Base-by-base conservation (phyloP, 2,113 vertebrate genomes). In the Phaethon lepturus region DNA sequence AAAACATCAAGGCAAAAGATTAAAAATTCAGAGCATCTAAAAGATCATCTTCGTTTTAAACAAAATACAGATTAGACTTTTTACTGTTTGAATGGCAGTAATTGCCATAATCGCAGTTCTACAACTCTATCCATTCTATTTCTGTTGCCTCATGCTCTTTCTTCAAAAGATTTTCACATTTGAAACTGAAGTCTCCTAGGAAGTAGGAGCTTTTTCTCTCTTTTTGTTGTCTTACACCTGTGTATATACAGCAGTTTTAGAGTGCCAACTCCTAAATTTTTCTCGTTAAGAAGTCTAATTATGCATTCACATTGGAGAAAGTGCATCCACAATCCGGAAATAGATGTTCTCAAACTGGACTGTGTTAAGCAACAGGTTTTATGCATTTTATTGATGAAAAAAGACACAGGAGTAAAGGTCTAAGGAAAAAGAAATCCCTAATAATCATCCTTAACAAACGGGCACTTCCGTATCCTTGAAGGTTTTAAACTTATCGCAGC, bases 41-140 rank as follows among this genome's bases (percentile, higher is more conserved):
- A 95, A 93, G 86, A 90, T 13, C 5, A 81, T 88, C 75, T 83
- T 50, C 44, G 79, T 86, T 90, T 88, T 59, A 71, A 90, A 91
- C 72, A 86, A 92, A 86, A 92, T 40, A 93, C 50, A 96, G 75
- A 93, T 96, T 86, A 93, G 83, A 55, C 47, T 81, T 97, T 94
- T 93, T 88, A 40, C 90, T 88, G 52, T 64, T 55, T 96, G 96
- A 97, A 96, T 96, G 91, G 95, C 95, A 96, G 90, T 97, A 93
- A 97, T 95, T 97, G 94, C 95, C 75, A 63, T 88, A 90, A 97
- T 95, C 42, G 16, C 78, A 88, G 78, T 86, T 90, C 85, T 58
- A 92, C 85, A 90, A 92, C 86, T 84, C 59, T 23, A 86, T 38
- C 86, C 67, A 77, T 71, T 88, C 95, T 95, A 96, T 83, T 97